A percentile compares a stretch with the other conserved stretches of the same genome.
Conservation (phyloP, 2,797 vertebrate species). For the Cryptoprocta ferox region DNA sequence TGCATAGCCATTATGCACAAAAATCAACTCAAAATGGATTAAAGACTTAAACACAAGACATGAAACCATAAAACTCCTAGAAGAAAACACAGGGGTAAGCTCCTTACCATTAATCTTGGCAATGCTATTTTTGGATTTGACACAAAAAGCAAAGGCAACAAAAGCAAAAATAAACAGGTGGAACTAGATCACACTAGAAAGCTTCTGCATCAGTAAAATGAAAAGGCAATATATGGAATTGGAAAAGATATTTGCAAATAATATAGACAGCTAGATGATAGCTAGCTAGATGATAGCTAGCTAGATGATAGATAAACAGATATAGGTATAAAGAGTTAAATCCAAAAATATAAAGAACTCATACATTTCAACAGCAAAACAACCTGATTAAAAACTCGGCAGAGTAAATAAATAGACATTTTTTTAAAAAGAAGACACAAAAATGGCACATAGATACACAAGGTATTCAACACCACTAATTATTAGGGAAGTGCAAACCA, state of each 20-base stretch:
- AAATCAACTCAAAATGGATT: neutral
- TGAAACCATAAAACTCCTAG: neutral
- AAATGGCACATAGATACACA: neutral
- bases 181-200: neutral
- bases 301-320: too few species aligned
- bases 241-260: neutral
- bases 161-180: neutral
- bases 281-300: too few species aligned
- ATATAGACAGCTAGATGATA: neutral
- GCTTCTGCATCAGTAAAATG: neutral
- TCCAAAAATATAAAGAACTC: neutral
- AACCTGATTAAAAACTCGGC: neutral
- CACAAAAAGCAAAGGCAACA: neutral
- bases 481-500: neutral
- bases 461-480: neutral
- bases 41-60: neutral
- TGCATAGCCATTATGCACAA: neutral
- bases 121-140: neutral
- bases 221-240: neutral
- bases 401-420: neutral
- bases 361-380: neutral
- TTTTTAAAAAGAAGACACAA: neutral
- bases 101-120: neutral
- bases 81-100: neutral
- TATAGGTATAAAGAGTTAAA: neutral